These are phyloP conservation scores for Eugnorisma glareosa DNA, from an alignment of 2,888 invertebrate genomes.

Conservation along the genomic window DNA sequence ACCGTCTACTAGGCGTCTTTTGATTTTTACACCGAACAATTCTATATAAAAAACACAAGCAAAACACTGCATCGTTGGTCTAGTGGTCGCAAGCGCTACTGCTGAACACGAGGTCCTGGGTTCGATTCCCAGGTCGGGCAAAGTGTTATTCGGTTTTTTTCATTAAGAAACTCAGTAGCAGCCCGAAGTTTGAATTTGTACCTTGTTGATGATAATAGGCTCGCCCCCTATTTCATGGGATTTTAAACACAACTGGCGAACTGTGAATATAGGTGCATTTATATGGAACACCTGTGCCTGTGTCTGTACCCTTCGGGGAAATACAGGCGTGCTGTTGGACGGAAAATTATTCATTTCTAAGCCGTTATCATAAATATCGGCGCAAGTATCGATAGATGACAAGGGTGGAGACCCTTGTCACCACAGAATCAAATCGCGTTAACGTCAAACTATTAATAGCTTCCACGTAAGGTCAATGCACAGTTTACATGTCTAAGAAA, in stretches of 20 bases:
- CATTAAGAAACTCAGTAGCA: background rate
- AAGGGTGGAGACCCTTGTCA: slow-evolving; percentile 4
- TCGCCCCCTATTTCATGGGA: background rate
- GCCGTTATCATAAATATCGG: background rate
- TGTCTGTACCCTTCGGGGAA: background rate
- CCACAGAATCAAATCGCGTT: background rate
- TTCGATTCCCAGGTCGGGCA: background rate
- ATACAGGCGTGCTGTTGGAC: background rate
- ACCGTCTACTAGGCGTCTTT: background rate
- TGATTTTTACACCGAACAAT: background rate
- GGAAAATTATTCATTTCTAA: background rate
- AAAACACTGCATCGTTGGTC: background rate
- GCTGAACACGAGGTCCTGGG: background rate
- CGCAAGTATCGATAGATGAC: background rate
- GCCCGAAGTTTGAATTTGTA: background rate
- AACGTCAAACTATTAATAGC: background rate
- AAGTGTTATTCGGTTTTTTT: background rate
- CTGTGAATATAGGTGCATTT: background rate
- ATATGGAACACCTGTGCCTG: background rate
- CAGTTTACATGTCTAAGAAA: slow-evolving; percentile 31
- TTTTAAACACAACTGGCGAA: background rate
- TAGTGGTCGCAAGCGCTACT: background rate
- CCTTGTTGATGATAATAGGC: background rate
- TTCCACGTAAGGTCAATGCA: slow-evolving; percentile 41
- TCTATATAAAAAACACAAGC: background rate